Conservation (phyloP, 2,113 vertebrate species). For the Corydoras sp. region DNA sequence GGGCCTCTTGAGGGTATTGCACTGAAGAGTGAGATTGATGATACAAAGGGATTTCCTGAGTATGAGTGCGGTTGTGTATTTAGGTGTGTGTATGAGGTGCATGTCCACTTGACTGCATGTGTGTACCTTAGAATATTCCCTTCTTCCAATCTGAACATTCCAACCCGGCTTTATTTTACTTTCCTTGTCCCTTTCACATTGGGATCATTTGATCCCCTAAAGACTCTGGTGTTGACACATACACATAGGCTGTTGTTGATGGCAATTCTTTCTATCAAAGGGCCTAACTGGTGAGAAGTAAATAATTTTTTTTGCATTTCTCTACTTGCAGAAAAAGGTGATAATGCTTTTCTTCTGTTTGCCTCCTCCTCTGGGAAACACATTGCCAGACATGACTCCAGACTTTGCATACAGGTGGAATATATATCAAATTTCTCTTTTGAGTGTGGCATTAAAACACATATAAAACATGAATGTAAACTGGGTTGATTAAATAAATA, state of each 20-base stretch:
- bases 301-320: constrained; percentile 62
- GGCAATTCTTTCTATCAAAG: constrained; percentile 46
- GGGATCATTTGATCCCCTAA: constrained; percentile 48
- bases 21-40: constrained; percentile 70
- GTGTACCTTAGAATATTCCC: constrained; percentile 18
- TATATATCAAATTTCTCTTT: neutral
- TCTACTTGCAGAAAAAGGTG: constrained; percentile 56
- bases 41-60: constrained; percentile 46
- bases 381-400: constrained; percentile 14
- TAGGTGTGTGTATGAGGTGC: neutral
- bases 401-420: constrained; percentile 46
- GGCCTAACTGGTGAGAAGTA: constrained; percentile 48
- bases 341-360: constrained; percentile 58
- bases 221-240: constrained; percentile 31
- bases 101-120: neutral
- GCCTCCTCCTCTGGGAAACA: constrained; percentile 49
- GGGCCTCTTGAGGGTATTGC: constrained; percentile 56
- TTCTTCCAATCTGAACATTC: constrained; percentile 41
- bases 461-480: too few relatives aligned
- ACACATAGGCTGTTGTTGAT: constrained; percentile 43
- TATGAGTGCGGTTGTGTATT: constrained; percentile 10
- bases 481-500: too few relatives aligned
- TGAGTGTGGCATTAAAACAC: too few relatives aligned
- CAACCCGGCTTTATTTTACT: constrained; percentile 53
- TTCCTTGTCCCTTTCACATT: constrained; percentile 49